phyloP scores from a whole-genome alignment of 2,113 vertebrate species.

The Trochalopteron elliotii region DNA sequence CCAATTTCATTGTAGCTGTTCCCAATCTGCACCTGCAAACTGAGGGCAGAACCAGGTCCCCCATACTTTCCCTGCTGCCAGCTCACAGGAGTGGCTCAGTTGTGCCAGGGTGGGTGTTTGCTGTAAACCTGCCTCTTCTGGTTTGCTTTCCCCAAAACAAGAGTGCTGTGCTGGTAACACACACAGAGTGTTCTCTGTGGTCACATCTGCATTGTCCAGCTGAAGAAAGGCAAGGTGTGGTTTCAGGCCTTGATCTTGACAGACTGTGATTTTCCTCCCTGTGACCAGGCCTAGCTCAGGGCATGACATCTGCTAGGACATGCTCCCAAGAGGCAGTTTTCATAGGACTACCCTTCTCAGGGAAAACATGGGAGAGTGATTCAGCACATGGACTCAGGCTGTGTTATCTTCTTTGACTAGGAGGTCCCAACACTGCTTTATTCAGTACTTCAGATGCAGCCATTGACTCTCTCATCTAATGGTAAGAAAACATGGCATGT shows the following conservation, averaged over 20 bases:
- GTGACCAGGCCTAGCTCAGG: background rate
- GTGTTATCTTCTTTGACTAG: background rate
- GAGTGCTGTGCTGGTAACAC: background rate
- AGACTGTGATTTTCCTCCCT: background rate
- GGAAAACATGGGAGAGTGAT: rapidly evolving
- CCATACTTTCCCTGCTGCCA: background rate
- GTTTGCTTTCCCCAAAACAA: background rate
- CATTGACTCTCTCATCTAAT: background rate
- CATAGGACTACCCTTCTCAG: background rate
- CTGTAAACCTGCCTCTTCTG: background rate
- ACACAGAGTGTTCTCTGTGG: background rate
- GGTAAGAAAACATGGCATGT: background rate
- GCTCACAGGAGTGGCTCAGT: background rate
- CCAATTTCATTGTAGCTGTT: background rate
- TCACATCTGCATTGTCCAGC: background rate
- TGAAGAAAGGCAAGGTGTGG: background rate
- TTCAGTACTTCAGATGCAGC: background rate
- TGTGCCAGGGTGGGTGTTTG: rapidly evolving
- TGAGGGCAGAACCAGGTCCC: background rate
- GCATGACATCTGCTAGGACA: background rate
- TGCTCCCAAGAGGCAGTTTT: background rate
- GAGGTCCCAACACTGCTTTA: background rate
- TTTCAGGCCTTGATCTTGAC: background rate
- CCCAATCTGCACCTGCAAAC: background rate
- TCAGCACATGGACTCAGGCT: background rate